These are phyloP conservation scores for Drosophila phalerata DNA, from an alignment of 2,888 invertebrate species.

Conservation along the genomic window DNA sequence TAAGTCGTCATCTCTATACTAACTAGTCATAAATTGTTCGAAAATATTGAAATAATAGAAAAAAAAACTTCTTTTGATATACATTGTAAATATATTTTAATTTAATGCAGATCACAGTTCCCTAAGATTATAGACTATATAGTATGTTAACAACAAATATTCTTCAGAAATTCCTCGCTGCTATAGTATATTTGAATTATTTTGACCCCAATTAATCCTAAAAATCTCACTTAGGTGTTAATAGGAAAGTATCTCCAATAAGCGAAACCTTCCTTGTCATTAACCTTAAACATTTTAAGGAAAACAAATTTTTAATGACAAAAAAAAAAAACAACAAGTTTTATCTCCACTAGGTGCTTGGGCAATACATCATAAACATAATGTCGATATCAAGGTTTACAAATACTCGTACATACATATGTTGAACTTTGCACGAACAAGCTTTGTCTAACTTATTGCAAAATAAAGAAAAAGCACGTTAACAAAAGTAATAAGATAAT, in stretches of 20 bases:
- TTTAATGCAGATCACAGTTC: not conserved
- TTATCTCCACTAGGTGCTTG: not conserved
- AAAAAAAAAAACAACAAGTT: not conserved
- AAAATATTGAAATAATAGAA: not conserved
- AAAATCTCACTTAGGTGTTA: not conserved
- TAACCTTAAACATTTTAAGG: not conserved
- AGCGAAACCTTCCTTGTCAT: not conserved
- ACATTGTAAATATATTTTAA: not conserved
- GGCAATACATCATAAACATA: slow-evolving; percentile 21
- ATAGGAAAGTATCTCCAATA: not conserved
- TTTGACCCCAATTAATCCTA: not conserved
- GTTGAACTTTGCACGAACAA: slow-evolving; percentile 64
- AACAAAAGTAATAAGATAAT: not conserved
- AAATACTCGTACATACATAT: slow-evolving; percentile 18
- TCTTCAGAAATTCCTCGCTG: not conserved
- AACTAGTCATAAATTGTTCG: not conserved
- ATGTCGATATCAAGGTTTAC: slow-evolving; percentile 49
- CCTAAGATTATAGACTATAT: not conserved
- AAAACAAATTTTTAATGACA: not conserved
- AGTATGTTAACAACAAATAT: not conserved
- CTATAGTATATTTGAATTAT: not conserved
- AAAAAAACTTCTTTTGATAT: not conserved
- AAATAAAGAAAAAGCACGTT: slow-evolving; percentile 5
- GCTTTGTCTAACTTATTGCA: not conserved
- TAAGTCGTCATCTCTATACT: not conserved